phyloP scores from a whole-genome alignment of 1,140 invertebrate species.

The Araneus ventricosus region DNA sequence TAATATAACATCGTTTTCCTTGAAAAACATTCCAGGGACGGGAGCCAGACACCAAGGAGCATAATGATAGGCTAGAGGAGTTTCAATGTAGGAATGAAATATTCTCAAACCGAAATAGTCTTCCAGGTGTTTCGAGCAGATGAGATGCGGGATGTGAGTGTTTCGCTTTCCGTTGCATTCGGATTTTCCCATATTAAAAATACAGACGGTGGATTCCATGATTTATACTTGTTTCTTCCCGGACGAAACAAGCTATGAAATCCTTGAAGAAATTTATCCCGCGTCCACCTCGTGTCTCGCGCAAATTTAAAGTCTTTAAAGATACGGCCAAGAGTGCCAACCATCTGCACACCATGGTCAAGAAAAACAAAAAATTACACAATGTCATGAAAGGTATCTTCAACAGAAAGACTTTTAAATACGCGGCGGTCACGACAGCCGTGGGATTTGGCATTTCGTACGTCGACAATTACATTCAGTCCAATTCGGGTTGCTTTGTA shows the following conservation, averaged over 20 bases:
- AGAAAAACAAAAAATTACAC: neutral
- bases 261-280: neutral
- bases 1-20: neutral
- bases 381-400: neutral
- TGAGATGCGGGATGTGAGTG: neutral
- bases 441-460: neutral
- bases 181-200: neutral
- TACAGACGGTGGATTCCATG: neutral
- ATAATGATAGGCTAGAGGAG: neutral
- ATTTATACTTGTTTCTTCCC: neutral
- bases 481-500: constrained; percentile 54
- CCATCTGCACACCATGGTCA: neutral
- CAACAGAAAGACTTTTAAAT: neutral
- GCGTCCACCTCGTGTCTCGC: too few species aligned
- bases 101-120: neutral
- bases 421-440: neutral
- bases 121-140: neutral
- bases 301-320: neutral
- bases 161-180: neutral
- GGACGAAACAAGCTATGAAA: neutral
- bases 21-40: neutral
- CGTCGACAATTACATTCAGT: constrained; percentile 23
- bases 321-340: neutral
- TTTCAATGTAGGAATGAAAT: neutral
- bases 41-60: neutral